Evolutionary conservation across 35 echinoderm and acorn worm species (phyloP).

Genomic region (Ophiothrix spiculata): DNA sequence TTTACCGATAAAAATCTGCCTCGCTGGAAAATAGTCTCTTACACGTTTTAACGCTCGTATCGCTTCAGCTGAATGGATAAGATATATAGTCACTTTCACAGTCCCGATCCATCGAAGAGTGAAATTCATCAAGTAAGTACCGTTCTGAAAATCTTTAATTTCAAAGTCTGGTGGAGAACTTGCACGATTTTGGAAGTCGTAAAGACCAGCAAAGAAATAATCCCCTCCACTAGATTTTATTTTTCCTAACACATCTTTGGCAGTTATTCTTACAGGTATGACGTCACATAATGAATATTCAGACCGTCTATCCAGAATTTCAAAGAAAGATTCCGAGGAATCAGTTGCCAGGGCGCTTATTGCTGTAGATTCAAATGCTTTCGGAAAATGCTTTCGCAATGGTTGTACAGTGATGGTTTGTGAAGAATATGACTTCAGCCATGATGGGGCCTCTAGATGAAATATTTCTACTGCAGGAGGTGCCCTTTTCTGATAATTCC

Average conservation of each 20-base stretch:
- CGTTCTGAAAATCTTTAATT: slow-evolving; percentile 40
- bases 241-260: not conserved
- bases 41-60: not conserved
- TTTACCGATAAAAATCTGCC: not conserved
- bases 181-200: slow-evolving; percentile 6
- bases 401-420: not conserved
- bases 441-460: not conserved
- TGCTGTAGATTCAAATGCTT: not conserved
- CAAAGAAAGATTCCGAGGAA: not conserved
- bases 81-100: not conserved
- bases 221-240: slow-evolving; percentile 38
- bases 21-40: not conserved
- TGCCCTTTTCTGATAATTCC: not conserved
- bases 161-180: slow-evolving; percentile 20
- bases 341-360: not conserved
- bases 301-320: not conserved
- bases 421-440: not conserved
- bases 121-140: slow-evolving; percentile 37
- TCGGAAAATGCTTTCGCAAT: not conserved
- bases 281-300: slow-evolving; percentile 7
- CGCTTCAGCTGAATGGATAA: slow-evolving; percentile 50
- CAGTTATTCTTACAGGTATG: slow-evolving; percentile 7
- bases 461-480: not conserved
- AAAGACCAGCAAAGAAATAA: slow-evolving; percentile 38
- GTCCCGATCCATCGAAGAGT: slow-evolving; percentile 32